Evolutionary conservation across 2,113 vertebrate species (phyloP).

Genomic region (Azemiops feae): DNA sequence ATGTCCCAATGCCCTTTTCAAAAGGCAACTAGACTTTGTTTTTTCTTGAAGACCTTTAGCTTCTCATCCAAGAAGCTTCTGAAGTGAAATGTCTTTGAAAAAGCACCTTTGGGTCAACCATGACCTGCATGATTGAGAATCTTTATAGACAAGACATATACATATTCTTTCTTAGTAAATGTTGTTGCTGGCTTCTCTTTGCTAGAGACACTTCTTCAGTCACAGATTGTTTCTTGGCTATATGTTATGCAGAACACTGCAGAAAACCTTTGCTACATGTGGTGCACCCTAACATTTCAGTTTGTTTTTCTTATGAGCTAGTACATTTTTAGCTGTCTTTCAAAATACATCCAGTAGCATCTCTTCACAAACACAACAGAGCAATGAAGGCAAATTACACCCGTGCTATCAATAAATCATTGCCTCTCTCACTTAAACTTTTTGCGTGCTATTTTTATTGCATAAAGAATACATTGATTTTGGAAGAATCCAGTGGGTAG

Average conservation of each 20-base stretch:
- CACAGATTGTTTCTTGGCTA: background rate
- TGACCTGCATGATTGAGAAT: no score
- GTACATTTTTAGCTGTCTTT: background rate
- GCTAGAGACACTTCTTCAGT: background rate
- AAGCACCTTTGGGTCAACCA: background rate
- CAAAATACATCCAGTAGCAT: background rate
- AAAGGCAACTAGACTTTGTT: background rate
- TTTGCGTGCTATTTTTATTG: background rate
- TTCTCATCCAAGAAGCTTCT: no score
- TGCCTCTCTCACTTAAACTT: background rate
- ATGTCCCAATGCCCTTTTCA: background rate
- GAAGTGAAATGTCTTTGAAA: background rate
- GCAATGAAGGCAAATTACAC: background rate
- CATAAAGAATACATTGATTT: background rate
- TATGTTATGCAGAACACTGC: background rate
- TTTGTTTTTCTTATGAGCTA: background rate
- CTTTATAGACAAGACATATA: background rate
- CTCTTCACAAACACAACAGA: background rate
- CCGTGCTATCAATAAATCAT: background rate
- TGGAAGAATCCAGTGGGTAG: background rate
- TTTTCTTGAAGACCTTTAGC: background rate
- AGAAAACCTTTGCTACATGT: background rate
- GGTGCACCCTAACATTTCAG: no score
- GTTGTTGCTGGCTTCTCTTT: background rate
- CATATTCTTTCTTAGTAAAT: background rate